These are phyloP conservation scores for Phlogophora meticulosa DNA, from an alignment of 2,888 invertebrate species.

Conservation along the genomic window DNA sequence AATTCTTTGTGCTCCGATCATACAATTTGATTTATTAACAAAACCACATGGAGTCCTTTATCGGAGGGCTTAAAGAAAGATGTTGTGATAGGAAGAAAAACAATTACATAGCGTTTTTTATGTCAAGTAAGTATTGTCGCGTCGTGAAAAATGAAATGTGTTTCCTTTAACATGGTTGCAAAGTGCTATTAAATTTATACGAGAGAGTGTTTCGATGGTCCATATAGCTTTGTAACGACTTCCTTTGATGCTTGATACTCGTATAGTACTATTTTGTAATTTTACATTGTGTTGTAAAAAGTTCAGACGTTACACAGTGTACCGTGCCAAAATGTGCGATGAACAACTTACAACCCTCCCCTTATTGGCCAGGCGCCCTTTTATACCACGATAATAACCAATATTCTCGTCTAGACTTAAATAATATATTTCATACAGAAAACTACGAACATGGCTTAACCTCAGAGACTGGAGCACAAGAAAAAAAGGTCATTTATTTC, in stretches of 20 bases:
- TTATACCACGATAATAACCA: conserved; percentile 24
- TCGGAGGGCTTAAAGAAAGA: background rate
- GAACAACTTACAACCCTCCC: background rate
- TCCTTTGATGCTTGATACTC: conserved; percentile 76
- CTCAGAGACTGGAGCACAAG: conserved; percentile 10
- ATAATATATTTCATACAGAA: background rate
- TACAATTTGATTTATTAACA: background rate
- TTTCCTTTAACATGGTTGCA: conserved; percentile 79
- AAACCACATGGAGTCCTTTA: background rate
- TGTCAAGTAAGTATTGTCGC: conserved; percentile 72
- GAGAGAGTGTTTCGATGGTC: conserved; percentile 77
- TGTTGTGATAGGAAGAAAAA: conserved; percentile 22
- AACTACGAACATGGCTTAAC: background rate
- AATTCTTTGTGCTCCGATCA: background rate
- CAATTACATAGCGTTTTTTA: conserved; percentile 43
- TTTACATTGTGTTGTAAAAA: conserved; percentile 44
- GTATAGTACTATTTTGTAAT: conserved; percentile 55
- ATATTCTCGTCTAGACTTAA: conserved; percentile 25
- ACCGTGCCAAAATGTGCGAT: conserved; percentile 34
- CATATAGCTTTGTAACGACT: conserved; percentile 82
- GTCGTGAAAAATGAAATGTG: conserved; percentile 83
- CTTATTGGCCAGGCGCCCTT: conserved; percentile 27
- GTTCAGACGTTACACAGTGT: conserved; percentile 20
- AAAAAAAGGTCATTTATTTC: conserved; percentile 29
- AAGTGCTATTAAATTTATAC: conserved; percentile 83